Conservation (phyloP, 2,888 invertebrate species). For the Achlya flavicornis region DNA sequence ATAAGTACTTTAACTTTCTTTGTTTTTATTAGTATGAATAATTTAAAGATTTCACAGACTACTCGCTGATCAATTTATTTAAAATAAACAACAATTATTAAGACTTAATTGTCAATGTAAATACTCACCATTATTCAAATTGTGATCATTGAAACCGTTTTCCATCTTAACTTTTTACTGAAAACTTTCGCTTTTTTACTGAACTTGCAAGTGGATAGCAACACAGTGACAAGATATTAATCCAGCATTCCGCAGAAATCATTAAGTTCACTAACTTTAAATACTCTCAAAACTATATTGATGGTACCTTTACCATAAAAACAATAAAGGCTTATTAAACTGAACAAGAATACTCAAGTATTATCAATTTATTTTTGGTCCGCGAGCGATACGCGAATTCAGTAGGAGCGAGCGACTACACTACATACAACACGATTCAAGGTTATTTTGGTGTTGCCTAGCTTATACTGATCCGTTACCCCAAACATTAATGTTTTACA, state of each 20-base stretch:
- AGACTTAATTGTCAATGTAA: too few species aligned
- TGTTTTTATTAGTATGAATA: too few species aligned
- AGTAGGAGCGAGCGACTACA: neutral
- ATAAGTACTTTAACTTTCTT: too few species aligned
- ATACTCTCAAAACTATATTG: neutral
- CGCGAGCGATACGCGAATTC: neutral
- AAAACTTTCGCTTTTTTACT: neutral
- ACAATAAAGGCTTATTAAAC: neutral
- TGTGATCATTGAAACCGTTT: neutral
- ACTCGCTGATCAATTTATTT: too few species aligned
- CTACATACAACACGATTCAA: neutral
- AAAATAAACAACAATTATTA: too few species aligned
- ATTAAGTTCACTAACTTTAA: neutral
- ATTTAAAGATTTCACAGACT: too few species aligned
- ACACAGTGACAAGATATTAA: neutral
- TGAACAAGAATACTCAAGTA: neutral
- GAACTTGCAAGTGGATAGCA: neutral
- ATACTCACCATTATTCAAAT: neutral
- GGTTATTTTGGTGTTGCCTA: neutral
- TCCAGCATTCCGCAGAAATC: neutral
- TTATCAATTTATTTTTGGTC: neutral
- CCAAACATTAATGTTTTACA: slow-evolving; percentile 1
- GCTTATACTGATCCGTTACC: neutral
- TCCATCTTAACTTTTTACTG: neutral
- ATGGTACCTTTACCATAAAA: neutral